Base-by-base conservation (phyloP, 2,888 invertebrate genomes). In the Chymomyza procnemis region DNA sequence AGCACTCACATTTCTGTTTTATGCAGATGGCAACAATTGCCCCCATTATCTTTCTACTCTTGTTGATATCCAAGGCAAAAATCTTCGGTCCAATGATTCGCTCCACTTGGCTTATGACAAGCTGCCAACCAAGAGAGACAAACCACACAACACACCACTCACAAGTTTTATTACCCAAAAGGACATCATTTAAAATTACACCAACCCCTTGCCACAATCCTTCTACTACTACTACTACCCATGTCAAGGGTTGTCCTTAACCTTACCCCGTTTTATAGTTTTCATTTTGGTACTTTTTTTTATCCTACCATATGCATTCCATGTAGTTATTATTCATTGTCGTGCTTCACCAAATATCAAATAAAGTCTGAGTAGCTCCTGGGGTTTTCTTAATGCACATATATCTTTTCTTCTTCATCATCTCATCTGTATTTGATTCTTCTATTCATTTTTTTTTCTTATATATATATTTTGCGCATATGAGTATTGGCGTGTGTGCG, bases 321-420 rank as follows among this genome's bases (percentile, higher is more conserved):
- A 41, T 78, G 78, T 83, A 83, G 85, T 85, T 81, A 81, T 81
- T 81, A 81, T 81, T 81, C 81, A 81, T 81, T 85, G 80, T 85
- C 76, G 80, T 82, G 75, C 78, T 80, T 80, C 71, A 69, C 68
- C 73, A 80, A 83, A 85, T 80, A 80, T 85, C 85, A 85, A 85
- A 81, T 78, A 73, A 71, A 73, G 85, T 85, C 55, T 60, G 67
- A 64, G 57, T 67, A 63, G 74, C 75, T 79, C 66, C 72, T 66
- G 69, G 66, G 71, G 65, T 64, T 68, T 73, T 54, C 16, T 6
- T 50, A 46, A 64, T 73, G 50, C 59, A 47, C 60, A 62, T 59
- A 22, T 52, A 50, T 50, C 14, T 55, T 50, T 50, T 8, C 50
- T 59, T 34, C 16, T 16, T 50, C 67, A 26, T 19, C 61, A n/a